These are phyloP conservation scores for Pipistrellus pipistrellus DNA, from an alignment of 2,797 vertebrate species.

Conservation along the genomic window DNA sequence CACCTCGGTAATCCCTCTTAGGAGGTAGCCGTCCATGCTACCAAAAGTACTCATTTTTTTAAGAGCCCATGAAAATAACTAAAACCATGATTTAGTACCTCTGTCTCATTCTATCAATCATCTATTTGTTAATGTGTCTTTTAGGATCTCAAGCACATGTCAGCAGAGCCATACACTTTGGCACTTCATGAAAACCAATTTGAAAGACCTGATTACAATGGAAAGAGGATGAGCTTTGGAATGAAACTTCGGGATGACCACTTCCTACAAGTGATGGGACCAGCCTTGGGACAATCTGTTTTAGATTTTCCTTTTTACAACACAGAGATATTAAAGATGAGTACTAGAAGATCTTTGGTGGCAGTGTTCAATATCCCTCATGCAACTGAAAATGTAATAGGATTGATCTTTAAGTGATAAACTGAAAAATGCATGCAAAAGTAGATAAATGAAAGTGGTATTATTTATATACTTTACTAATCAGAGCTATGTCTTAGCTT, in stretches of 20 bases:
- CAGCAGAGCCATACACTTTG: not conserved
- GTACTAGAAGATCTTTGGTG: not conserved
- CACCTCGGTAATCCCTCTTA: not conserved
- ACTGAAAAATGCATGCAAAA: not conserved
- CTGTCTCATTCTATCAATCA: not conserved
- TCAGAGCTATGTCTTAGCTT: not conserved
- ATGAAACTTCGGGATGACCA: not conserved
- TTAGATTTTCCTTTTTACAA: not conserved
- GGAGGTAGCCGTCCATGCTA: not conserved
- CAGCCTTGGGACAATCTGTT: not conserved
- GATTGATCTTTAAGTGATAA: not conserved
- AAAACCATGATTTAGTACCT: not conserved
- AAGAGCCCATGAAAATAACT: not conserved
- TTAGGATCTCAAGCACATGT: not conserved
- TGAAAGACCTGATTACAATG: not conserved
- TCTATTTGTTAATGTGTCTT: not conserved
- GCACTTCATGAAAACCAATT: not conserved
- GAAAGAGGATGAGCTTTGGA: not conserved
- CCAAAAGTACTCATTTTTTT: not conserved
- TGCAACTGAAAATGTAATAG: not conserved
- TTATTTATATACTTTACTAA: not conserved
- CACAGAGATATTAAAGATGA: not conserved
- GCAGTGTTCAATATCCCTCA: not conserved
- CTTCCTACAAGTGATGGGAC: not conserved
- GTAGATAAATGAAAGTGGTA: not conserved